A percentile compares a stretch with the other conserved stretches of the same genome.
These are phyloP conservation scores for Perognathus longimembris DNA, from an alignment of 2,113 vertebrate species.

Conservation along the genomic window DNA sequence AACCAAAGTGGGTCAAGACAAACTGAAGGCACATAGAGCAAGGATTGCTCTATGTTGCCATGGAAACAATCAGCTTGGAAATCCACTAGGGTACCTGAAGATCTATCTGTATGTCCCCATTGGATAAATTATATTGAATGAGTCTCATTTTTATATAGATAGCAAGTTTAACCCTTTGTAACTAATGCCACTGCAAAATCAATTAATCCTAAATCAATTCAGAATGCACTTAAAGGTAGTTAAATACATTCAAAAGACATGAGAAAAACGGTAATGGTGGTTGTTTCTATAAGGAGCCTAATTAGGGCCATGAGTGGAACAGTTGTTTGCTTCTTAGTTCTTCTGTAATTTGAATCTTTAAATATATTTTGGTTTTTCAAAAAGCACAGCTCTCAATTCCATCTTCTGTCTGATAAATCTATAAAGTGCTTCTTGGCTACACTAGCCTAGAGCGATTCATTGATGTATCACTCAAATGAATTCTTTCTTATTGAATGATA, in stretches of 20 bases:
- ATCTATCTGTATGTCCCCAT: conserved; percentile 59
- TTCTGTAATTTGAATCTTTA: conserved; percentile 26
- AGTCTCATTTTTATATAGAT: conserved; percentile 54
- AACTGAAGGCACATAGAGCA: conserved; percentile 66
- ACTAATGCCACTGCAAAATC: conserved; percentile 36
- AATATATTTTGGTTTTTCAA: conserved; percentile 12
- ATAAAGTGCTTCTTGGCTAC: conserved; percentile 40
- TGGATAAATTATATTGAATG: conserved; percentile 53
- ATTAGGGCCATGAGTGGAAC: conserved; percentile 27
- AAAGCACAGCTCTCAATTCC: neutral
- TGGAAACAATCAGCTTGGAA: conserved; percentile 71
- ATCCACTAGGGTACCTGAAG: conserved; percentile 64
- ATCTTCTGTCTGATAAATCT: conserved; percentile 20
- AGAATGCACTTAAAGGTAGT: conserved; percentile 51
- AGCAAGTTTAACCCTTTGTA: conserved; percentile 65
- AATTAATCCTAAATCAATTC: conserved; percentile 48
- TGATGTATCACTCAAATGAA: neutral
- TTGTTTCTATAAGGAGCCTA: conserved; percentile 35
- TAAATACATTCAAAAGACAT: conserved; percentile 25
- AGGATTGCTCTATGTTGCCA: conserved; percentile 29
- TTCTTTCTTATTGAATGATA: neutral
- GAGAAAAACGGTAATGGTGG: conserved; percentile 6
- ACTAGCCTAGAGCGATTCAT: neutral
- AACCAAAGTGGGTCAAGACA: conserved; percentile 73
- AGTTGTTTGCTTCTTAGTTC: conserved; percentile 40